A percentile compares a stretch with the other conserved stretches of the same genome.
phyloP scores from a whole-genome alignment of 2,888 invertebrate species.

The Spodoptera exigua region DNA sequence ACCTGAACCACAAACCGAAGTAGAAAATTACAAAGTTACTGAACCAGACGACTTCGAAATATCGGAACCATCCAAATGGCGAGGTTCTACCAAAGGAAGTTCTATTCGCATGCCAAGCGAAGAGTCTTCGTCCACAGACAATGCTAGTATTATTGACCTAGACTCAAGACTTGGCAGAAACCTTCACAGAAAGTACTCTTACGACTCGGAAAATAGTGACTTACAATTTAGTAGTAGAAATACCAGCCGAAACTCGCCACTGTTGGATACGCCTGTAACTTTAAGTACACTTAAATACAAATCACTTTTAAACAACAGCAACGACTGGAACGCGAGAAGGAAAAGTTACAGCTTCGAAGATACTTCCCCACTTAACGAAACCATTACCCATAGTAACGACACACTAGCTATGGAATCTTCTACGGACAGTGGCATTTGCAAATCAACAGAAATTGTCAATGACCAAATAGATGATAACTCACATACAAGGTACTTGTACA shows the following conservation, averaged over 20 bases:
- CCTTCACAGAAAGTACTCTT: constrained; percentile 75
- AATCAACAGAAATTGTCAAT: constrained; percentile 91
- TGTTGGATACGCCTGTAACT: constrained; percentile 77
- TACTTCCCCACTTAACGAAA: constrained; percentile 77
- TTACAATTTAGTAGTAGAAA: constrained; percentile 69
- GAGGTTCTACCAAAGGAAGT: constrained; percentile 90
- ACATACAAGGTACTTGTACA: constrained; percentile 59
- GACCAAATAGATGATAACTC: constrained; percentile 70
- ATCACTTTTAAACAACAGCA: constrained; percentile 80
- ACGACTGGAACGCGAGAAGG: constrained; percentile 92
- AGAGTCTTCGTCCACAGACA: constrained; percentile 85
- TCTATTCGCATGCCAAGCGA: constrained; percentile 92
- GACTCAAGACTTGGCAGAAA: constrained; percentile 74
- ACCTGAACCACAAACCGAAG: constrained; percentile 73
- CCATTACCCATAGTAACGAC: constrained; percentile 76
- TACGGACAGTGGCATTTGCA: constrained; percentile 93
- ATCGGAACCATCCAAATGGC: constrained; percentile 90
- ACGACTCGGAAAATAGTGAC: constrained; percentile 79
- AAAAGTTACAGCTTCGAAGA: constrained; percentile 93
- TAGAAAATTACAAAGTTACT: constrained; percentile 83
- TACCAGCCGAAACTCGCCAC: constrained; percentile 73
- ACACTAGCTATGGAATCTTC: constrained; percentile 92
- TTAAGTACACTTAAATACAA: constrained; percentile 83
- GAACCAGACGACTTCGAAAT: constrained; percentile 89
- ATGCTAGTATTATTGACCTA: constrained; percentile 83